Base-by-base conservation (phyloP, 2,113 vertebrate species). In the Halichoerus grypus region DNA sequence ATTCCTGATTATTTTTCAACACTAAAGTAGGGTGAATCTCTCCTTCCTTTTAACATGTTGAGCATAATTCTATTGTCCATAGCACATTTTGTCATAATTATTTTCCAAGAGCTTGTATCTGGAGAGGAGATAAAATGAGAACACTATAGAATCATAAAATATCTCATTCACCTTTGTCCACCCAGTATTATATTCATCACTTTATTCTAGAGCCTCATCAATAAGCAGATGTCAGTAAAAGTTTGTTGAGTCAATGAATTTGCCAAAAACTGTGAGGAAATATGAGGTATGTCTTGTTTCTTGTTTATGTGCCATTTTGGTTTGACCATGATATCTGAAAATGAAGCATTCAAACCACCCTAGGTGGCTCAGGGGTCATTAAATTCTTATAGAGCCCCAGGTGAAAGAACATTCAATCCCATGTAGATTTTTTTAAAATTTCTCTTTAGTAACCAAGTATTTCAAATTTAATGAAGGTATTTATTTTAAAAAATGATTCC, bases 381-480 rank as follows among this genome's bases (percentile, higher is more conserved):
- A 91, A 91, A 69, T 76, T 93, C 71, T 95, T 72, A 86, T 10
- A 81, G 42, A 28, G 5, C 71, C 72, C 16, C 53, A 92, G 51
- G 67, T 93, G 74, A 95, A 93, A 51, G 22, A 90, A 77, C 72
- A 10, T 65, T 26, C 33, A 53, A 26, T 55, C 22, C n/a, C 39
- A 94, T 18, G 7, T 36, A 77, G 51, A 77, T 79, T 57, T 93
- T 74, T 39, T 71, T 79, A 42, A 51, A 51, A 84, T 96, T 90
- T 91, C 61, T 88, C 18, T 93, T 87, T 67, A 67, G 42, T 82
- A 63, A 74, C 28, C 94, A 90, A 55, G 55, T 84, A 93, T 97
- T 97, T 97, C 92, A 96, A 96, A 97, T 95, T 94, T 98, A 88
- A 98, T 94, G 85, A 93, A 85, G 18, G 31, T 31, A 53, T 91